These are phyloP conservation scores for Orchestia grillus DNA, from an alignment of 1,140 invertebrate genomes.

Conservation along the genomic window DNA sequence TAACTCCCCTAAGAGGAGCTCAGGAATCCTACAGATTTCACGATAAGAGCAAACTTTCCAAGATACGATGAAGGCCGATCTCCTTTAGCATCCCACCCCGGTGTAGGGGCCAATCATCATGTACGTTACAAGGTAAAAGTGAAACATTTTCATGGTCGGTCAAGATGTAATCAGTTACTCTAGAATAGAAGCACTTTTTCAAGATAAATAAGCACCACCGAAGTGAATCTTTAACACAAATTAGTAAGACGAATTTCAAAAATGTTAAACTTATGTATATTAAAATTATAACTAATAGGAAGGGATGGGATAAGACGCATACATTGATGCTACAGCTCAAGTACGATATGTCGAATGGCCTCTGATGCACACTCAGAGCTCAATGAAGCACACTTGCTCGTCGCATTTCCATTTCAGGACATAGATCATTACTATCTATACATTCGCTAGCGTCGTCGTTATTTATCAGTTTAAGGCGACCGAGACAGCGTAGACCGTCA, in stretches of 20 bases:
- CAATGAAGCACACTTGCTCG: background rate
- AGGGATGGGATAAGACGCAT: background rate
- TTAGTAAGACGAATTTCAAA: background rate
- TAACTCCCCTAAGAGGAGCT: too few species aligned
- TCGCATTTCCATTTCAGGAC: background rate
- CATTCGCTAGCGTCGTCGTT: background rate
- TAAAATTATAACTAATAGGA: constrained; percentile 1
- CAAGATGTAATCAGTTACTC: background rate
- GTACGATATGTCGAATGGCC: background rate
- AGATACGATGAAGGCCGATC: too few species aligned
- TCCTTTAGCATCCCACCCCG: too few species aligned
- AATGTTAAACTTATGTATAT: background rate
- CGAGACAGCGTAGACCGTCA: background rate
- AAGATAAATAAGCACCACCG: background rate
- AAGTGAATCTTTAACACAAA: background rate
- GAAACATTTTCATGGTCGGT: background rate
- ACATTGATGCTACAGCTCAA: background rate
- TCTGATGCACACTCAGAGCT: background rate
- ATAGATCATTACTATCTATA: background rate
- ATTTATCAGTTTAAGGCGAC: background rate
- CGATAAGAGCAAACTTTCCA: too few species aligned
- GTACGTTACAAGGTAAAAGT: background rate
- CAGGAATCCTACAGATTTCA: too few species aligned
- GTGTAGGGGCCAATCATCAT: background rate
- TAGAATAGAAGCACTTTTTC: constrained; percentile 1